Base-by-base conservation (phyloP, 1,140 invertebrate species). In the Drosophila bipectinata region DNA sequence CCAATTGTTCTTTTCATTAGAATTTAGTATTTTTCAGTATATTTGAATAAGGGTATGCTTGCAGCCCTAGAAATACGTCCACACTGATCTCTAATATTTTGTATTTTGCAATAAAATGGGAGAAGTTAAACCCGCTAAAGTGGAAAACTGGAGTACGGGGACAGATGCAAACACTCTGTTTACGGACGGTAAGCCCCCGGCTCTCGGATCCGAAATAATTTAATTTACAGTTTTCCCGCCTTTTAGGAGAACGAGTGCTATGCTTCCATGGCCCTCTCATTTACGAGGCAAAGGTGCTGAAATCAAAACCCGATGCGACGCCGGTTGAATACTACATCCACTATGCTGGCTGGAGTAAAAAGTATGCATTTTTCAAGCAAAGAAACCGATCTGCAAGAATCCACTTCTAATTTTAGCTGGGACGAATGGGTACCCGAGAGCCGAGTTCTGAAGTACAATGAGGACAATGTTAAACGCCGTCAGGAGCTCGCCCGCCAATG, bases 331-430 rank as follows among this genome's bases (percentile, higher is more conserved):
- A 99, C 93, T 95, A 98, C 24, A 98, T 99, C 73, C 98, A 99
- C 92, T 99, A 99, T 93, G 97, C 97, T 82, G 98, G 98, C 6
- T 99, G 98, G 98, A 99, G 98, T 92, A 99, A 99, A 94, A 99
- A 97, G 97, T 98, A 94, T 93, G 94, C 93, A 53, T 49, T 48
- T 12, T 8, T 14, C 24, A 41, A 41, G 7, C n/a, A 28, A 48
- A 55, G 32, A 59, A 44, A 39, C 14, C 15, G 45, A 41, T 44
- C 10, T 18, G 32, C 51, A 64, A 34, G 15, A 30, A 37, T 26
- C 8, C 34, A n/a, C 7, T 8, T 47, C n/a, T 21, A 15, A 47
- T 52, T 54, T 26, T 64, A 98, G 98, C 93, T 99, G 98, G 98
- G 98, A 99, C 91, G 98, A 99, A 93, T 99, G 98, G 98, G 98